Percentiles rank a stretch among this genome's conserved stretches.
phyloP scores from a whole-genome alignment of 1,140 invertebrate species.

The Bombus huntii region DNA sequence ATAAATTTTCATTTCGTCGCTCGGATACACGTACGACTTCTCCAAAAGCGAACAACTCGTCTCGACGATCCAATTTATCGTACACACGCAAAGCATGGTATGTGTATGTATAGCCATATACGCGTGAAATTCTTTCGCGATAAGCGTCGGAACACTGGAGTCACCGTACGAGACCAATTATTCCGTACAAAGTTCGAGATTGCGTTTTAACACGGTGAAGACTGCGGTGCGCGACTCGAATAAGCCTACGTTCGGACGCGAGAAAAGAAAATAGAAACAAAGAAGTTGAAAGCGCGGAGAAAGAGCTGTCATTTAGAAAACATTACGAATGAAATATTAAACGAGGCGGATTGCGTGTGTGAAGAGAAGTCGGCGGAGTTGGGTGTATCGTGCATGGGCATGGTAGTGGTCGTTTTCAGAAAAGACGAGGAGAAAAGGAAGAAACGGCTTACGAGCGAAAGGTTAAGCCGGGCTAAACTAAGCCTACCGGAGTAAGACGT shows the following conservation, averaged over 20 bases:
- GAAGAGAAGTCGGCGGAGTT: too few relatives aligned
- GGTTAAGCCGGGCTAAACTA: conserved; percentile 53
- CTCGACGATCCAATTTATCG: too few relatives aligned
- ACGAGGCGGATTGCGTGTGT: background rate
- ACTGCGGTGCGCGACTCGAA: too few relatives aligned
- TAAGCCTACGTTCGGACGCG: too few relatives aligned
- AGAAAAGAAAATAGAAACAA: background rate
- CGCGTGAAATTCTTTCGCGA: too few relatives aligned
- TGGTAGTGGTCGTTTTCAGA: conserved; percentile 44
- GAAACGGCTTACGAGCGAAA: conserved; percentile 49
- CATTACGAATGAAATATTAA: background rate
- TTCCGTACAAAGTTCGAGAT: too few relatives aligned
- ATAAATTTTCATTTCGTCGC: too few relatives aligned
- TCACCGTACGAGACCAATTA: too few relatives aligned
- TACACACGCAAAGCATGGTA: fast-evolving
- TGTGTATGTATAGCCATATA: fast-evolving
- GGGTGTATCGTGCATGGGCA: background rate
- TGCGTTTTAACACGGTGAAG: too few relatives aligned
- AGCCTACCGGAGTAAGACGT: conserved; percentile 69
- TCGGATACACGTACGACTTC: too few relatives aligned
- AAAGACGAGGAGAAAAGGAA: conserved; percentile 61
- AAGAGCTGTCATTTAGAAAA: background rate
- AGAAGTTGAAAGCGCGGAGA: background rate
- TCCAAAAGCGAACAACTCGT: too few relatives aligned
- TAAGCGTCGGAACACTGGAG: too few relatives aligned